Percentiles rank a stretch among this genome's conserved stretches.
Evolutionary conservation across 64 coral and sea anemone genomes (phyloP).

Genomic region (Porites lutea): DNA sequence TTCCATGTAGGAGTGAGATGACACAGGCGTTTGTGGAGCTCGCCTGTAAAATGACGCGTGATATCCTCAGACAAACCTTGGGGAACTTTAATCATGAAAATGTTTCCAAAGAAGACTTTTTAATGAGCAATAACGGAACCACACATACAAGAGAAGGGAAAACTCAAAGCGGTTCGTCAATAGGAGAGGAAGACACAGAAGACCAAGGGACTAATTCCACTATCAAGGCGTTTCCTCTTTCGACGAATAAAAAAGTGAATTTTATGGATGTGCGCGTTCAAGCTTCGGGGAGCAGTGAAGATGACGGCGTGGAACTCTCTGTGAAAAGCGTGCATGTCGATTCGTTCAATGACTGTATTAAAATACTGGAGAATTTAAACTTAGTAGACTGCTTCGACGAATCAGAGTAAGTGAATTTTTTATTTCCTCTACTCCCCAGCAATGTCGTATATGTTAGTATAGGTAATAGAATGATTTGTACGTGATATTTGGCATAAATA

Average conservation of each 20-base stretch:
- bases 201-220: not conserved
- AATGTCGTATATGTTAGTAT: not conserved
- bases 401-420: constrained; percentile 80
- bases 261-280: constrained; percentile 83
- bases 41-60: constrained; percentile 95
- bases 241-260: constrained; percentile 48
- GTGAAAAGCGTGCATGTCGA: constrained; percentile 89
- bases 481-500: no score
- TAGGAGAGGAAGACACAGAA: not conserved
- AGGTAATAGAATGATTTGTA: no score
- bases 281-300: not conserved
- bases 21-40: constrained; percentile 95
- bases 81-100: constrained; percentile 40
- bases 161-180: not conserved
- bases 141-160: not conserved
- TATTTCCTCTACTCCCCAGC: not conserved
- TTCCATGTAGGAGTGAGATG: constrained; percentile 77
- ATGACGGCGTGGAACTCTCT: constrained; percentile 77
- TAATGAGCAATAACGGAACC: not conserved
- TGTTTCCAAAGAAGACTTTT: not conserved
- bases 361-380: constrained; percentile 82
- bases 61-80: constrained; percentile 83
- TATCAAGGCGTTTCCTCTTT: not conserved
- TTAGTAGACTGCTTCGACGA: constrained; percentile 74
- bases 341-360: constrained; percentile 93